A percentile compares a stretch with the other conserved stretches of the same genome.
phyloP scores from a whole-genome alignment of 2,888 invertebrate species.

The Saturnia pavonia region DNA sequence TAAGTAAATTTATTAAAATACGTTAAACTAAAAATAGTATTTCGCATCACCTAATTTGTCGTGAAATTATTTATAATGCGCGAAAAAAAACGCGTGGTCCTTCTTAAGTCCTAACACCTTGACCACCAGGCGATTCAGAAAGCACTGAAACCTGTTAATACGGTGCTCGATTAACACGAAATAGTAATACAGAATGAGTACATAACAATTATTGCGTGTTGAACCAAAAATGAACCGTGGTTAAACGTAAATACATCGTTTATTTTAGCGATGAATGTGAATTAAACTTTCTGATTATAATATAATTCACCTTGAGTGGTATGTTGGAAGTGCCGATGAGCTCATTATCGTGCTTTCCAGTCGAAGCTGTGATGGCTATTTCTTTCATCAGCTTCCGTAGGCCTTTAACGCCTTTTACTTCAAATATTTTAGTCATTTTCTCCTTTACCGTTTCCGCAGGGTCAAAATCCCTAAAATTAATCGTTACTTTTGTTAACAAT shows the following conservation, averaged over 20 bases:
- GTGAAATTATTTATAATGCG: neutral
- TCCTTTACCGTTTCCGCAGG: constrained; percentile 94
- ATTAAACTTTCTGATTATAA: constrained; percentile 18
- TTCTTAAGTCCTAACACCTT: neutral
- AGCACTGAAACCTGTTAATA: constrained; percentile 6
- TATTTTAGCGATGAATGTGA: constrained; percentile 21
- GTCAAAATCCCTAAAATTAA: constrained; percentile 88
- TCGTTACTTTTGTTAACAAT: neutral
- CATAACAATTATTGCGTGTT: neutral
- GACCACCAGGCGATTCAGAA: neutral
- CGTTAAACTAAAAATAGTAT: neutral
- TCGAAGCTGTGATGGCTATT: constrained; percentile 96
- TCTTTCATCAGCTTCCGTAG: constrained; percentile 93
- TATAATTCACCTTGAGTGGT: constrained; percentile 86
- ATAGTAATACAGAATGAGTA: constrained; percentile 4
- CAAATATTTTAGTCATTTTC: constrained; percentile 92
- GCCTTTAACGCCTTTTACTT: constrained; percentile 92
- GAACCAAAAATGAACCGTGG: neutral
- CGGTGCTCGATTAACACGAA: neutral
- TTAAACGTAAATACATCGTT: constrained; percentile 16
- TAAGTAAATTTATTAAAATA: neutral
- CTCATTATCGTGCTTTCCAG: constrained; percentile 97
- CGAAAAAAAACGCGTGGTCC: neutral
- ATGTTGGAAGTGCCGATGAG: constrained; percentile 95
- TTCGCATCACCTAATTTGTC: neutral